Conservation (phyloP, 2,888 invertebrate genomes). For the Netelia melanura region DNA sequence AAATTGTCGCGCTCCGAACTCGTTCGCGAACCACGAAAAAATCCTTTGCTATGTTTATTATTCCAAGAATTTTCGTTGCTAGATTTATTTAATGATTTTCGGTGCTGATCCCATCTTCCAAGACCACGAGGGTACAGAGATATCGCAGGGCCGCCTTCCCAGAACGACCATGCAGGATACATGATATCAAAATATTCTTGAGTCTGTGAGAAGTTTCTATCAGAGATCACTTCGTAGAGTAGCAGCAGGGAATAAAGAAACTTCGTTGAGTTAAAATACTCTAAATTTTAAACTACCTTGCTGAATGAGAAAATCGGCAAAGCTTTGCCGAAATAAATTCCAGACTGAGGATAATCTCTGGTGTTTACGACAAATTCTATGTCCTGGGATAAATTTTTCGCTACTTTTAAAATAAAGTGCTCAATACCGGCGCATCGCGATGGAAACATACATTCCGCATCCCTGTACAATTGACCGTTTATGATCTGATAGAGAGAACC, state of each 20-base stretch:
- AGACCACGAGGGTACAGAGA: constrained; percentile 96
- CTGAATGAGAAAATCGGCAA: constrained; percentile 98
- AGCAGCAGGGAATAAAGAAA: neutral
- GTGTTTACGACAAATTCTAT: constrained; percentile 95
- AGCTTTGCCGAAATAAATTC: constrained; percentile 87
- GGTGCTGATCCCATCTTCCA: constrained; percentile 96
- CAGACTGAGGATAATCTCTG: constrained; percentile 96
- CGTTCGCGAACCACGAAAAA: constrained; percentile 98
- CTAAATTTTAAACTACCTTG: constrained; percentile 87
- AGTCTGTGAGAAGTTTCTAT: constrained; percentile 85
- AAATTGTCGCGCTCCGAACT: constrained; percentile 95
- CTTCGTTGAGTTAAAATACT: constrained; percentile 14
- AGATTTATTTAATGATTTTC: constrained; percentile 89
- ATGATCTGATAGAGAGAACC: constrained; percentile 95
- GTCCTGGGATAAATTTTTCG: constrained; percentile 89
- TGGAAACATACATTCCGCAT: constrained; percentile 95
- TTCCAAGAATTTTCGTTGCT: constrained; percentile 91
- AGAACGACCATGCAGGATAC: constrained; percentile 99
- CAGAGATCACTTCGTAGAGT: neutral
- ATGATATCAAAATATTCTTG: constrained; percentile 94
- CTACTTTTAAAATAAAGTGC: constrained; percentile 91
- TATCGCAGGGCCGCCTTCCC: constrained; percentile 99
- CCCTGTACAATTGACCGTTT: constrained; percentile 91
- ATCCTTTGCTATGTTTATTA: constrained; percentile 89
- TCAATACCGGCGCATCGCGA: constrained; percentile 96